Percentiles rank a stretch among this genome's conserved stretches.
phyloP scores from a whole-genome alignment of 53 echinoderm and acorn worm species.

The Holothuria scabra region DNA sequence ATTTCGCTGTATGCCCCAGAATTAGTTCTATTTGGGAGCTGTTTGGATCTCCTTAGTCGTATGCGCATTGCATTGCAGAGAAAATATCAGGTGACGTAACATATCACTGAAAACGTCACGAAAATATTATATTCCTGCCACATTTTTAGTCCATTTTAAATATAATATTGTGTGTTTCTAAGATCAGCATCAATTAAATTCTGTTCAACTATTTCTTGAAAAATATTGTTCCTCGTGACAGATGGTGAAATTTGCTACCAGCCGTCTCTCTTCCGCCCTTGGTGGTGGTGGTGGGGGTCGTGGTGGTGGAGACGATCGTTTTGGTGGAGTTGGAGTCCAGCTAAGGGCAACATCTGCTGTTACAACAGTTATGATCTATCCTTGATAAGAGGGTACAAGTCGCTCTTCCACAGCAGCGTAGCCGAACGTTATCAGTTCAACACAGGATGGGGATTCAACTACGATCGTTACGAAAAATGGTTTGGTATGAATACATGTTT shows the following conservation, averaged over 20 bases:
- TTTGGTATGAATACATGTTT: constrained; percentile 49
- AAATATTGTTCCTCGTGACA: background rate
- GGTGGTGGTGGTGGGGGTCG: constrained; percentile 31
- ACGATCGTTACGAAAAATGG: constrained; percentile 16
- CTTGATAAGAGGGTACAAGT: constrained; percentile 72
- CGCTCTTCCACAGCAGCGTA: constrained; percentile 66
- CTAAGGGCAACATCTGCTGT: constrained; percentile 57
- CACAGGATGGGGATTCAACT: constrained; percentile 45
- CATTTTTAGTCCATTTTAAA: too few species aligned
- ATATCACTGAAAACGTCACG: too few species aligned
- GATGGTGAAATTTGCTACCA: constrained; percentile 39
- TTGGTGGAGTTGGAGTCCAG: constrained; percentile 30
- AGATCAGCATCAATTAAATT: too few species aligned
- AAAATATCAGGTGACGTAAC: too few species aligned
- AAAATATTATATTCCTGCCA: too few species aligned
- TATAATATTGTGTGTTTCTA: too few species aligned
- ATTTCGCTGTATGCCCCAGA: too few species aligned
- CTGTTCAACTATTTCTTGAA: too few species aligned
- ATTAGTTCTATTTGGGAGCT: too few species aligned
- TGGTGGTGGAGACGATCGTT: constrained; percentile 7
- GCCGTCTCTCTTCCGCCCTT: constrained; percentile 14
- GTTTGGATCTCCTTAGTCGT: too few species aligned
- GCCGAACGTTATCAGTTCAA: constrained; percentile 77
- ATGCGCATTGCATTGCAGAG: too few species aligned
- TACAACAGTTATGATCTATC: constrained; percentile 79